Evolutionary conservation across 92 coral and sea anemone genomes (phyloP), one percentile per base, ranked within the genome.

Genomic region (Parazoanthus swiftii): DNA sequence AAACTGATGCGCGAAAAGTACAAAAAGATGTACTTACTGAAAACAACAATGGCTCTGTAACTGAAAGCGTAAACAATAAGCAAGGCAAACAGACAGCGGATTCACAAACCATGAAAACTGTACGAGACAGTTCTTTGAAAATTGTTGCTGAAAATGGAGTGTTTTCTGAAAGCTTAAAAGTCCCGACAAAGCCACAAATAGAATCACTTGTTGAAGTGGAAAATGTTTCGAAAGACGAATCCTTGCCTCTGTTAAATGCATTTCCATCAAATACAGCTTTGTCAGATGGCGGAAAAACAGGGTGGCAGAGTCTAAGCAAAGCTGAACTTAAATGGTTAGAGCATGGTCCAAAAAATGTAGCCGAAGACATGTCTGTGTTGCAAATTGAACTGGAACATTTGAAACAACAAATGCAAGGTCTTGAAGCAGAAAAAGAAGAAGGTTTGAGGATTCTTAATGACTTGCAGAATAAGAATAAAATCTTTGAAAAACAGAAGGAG

Each of bases 351-450:
- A 44, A 82, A 16, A 33, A 44, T n/a, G 76, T 44, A 38, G 77
- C 23, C 13, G 38, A 82, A n/a, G 73, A 82, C 4, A 42, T 39
- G 66, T 82, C 74, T 11, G 18, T 36, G 10, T 58, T 81, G 18
- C 72, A 66, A 63, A 29, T 21, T 59, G 74, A 81, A 58, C 74
- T 81, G 10, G 35, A 59, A 4, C 26, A 10, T 36, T 42, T 81
- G 18, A 81, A 42, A 38, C 73, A 81, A 81, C 85, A 81, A 59
- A 8, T 82, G 39, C 86, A 83, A 25, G 56, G 74, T 67, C 76
- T 83, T 18, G 86, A 83, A 37, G 56, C 86, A 83, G 77, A 83
- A 50, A 83, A 83, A 44, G 77, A 83, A 68, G 58, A 42, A 25
- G 86, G 44, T 36, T 20, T 80, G 35, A 58, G 46, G 44, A 81